Conservation (phyloP, 2,113 vertebrate genomes). For the Apodemus speciosus region DNA sequence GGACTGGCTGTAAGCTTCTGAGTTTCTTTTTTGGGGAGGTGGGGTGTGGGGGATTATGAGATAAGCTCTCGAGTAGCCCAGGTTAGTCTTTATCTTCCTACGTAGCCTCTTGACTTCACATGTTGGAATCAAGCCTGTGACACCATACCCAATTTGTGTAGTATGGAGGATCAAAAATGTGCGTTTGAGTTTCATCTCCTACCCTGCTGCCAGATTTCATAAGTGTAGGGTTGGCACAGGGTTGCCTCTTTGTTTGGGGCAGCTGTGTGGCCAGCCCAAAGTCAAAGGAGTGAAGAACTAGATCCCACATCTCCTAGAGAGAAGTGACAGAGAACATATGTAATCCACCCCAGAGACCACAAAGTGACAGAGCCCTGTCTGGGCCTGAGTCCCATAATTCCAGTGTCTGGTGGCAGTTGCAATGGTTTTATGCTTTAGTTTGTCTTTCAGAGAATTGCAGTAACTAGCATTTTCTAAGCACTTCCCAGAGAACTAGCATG, state of each 20-base stretch:
- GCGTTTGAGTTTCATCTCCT: neutral
- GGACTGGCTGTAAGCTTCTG: neutral
- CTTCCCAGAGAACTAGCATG: neutral
- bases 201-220: neutral
- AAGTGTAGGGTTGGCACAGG: neutral
- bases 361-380: neutral
- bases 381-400: neutral
- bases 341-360: neutral
- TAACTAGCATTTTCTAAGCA: neutral
- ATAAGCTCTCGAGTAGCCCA: neutral
- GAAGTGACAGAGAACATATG: constrained; percentile 16
- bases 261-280: neutral
- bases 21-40: neutral
- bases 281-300: neutral
- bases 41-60: no score
- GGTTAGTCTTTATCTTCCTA: neutral
- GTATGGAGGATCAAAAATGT: neutral
- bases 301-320: neutral
- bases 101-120: neutral
- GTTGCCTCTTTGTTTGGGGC: neutral
- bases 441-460: neutral
- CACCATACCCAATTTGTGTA: neutral
- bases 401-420: neutral
- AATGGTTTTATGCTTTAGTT: constrained; percentile 20
- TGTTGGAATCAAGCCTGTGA: neutral